Evolutionary conservation across 2,113 vertebrate genomes (phyloP), one percentile per base, ranked within the genome.

Genomic region (Poicephalus meyeri): DNA sequence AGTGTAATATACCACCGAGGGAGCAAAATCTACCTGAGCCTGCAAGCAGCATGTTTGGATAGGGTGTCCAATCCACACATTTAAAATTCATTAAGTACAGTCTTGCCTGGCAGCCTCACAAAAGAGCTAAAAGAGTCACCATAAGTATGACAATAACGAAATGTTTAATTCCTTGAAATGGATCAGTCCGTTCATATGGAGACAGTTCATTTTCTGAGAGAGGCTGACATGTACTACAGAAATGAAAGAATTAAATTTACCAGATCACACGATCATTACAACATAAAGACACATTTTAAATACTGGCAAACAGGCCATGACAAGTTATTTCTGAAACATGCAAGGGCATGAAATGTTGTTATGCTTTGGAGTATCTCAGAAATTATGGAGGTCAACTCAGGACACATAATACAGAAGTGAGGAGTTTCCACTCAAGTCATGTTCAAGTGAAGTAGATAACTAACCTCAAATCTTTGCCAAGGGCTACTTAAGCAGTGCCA

Each of bases 391-490:
- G 93, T 94, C 90, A 95, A 26, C 41, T 83, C 69, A 84, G 95
- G 95, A 88, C 90, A 85, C n/a, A n/a, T 93, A 93, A 89, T 53
- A 61, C 13, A 86, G 56, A 91, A 94, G 78, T 28, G 4, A 94
- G 73, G 42, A 94, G 10, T 66, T 95, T 91, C 0, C 0, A 37
- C 53, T 92, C 52, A 68, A 92, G 25, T 69, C 60, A 46, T 60
- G 26, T 74, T 92, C 65, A 61, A 79, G 70, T 79, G 31, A 86
- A 93, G 13, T 12, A 91, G 80, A 89, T 87, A 89, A 89, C 80
- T 73, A 95, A 87, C 66, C 41, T 70, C 86, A 85, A 91, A 85
- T 81, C 73, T 93, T 94, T 93, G 77, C 88, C 37, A 33, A 85
- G 28, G 47, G 85, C 63, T 86, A 66, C 37, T 85, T 72, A 70